Evolutionary conservation across 2,888 invertebrate genomes (phyloP), one percentile per base, ranked within the genome.

Genomic region (Drosophila macrospina): DNA sequence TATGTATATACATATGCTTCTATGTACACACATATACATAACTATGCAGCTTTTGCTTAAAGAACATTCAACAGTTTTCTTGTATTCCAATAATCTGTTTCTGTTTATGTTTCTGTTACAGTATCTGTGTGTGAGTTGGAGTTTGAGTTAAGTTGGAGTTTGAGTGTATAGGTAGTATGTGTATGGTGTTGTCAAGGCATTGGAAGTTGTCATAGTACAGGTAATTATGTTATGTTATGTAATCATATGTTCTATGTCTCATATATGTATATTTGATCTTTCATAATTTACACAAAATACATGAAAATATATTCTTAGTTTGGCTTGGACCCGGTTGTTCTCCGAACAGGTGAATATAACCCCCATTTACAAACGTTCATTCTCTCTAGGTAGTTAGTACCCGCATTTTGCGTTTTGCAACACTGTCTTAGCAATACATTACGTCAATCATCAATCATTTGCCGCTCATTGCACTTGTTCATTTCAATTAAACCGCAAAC

Each of bases 281-380:
- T 62, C 39, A 60, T 67, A 44, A 44, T 71, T 68, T 42, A 55
- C 67, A 76, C 71, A 80, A 80, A 80, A 67, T 78, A 64, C 76
- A 69, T 60, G 77, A 82, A 81, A 80, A 82, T 79, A 82, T 83
- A 80, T 71, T 80, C 67, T 68, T 67, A 70, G 78, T 74, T 79
- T 77, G 80, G 73, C 83, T 90, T 90, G 90, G 90, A 90, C 90
- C 90, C 90, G 89, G 90, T 90, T 80, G 80, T 87, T 79, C 69
- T 90, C 89, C 89, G 89, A 90, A 90, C 89, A 89, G 86, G 72
- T 85, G 69, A 57, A 55, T 61, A 39, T 59, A 64, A 71, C 54
- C 60, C 44, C 24, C 28, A 20, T 24, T 15, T 52, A 51, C 57
- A 47, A 44, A 55, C 48, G 10, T 44, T 36, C 11, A 37, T 48